Evolutionary conservation across 2,888 invertebrate species (phyloP).

Genomic region (Harpalus rubripes): DNA sequence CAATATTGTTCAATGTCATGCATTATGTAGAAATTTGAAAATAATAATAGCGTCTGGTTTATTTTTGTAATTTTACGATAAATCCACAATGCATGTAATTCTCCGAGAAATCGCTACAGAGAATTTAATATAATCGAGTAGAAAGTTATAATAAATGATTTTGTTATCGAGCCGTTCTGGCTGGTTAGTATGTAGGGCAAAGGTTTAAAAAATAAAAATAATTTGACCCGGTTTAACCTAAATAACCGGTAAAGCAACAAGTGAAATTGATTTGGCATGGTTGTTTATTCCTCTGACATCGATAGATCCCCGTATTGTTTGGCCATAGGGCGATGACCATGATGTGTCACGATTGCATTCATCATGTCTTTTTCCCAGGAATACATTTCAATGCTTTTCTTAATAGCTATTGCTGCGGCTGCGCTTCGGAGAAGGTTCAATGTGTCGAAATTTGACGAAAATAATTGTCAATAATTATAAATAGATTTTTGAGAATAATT

Average conservation of each 20-base stretch:
- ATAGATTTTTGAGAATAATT: slow-evolving; percentile 8
- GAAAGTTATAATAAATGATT: slow-evolving; percentile 35
- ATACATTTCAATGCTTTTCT: slow-evolving; percentile 5
- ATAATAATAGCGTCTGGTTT: too few relatives aligned
- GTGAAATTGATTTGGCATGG: slow-evolving; percentile 20
- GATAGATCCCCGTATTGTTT: not conserved
- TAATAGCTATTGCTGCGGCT: too few relatives aligned
- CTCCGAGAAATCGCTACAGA: not conserved
- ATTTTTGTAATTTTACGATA: too few relatives aligned
- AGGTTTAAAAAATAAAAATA: slow-evolving; percentile 35
- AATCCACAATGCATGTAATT: not conserved
- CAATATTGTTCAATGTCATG: too few relatives aligned
- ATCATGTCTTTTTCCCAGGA: not conserved
- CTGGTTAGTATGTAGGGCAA: slow-evolving; percentile 32
- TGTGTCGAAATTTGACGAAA: slow-evolving; percentile 24
- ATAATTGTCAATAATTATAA: not conserved
- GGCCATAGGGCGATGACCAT: slow-evolving; percentile 12
- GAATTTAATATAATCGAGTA: slow-evolving; percentile 7
- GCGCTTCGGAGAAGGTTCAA: slow-evolving; percentile 1
- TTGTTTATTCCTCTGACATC: slow-evolving; percentile 15
- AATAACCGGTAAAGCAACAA: slow-evolving; percentile 34
- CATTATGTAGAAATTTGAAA: too few relatives aligned
- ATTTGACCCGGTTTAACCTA: slow-evolving; percentile 25
- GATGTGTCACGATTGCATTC: slow-evolving; percentile 14
- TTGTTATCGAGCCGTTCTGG: slow-evolving; percentile 16